A percentile compares a stretch with the other conserved stretches of the same genome.
Conservation (phyloP, 2,797 vertebrate genomes). For the Paratrypauchen microcephalus region DNA sequence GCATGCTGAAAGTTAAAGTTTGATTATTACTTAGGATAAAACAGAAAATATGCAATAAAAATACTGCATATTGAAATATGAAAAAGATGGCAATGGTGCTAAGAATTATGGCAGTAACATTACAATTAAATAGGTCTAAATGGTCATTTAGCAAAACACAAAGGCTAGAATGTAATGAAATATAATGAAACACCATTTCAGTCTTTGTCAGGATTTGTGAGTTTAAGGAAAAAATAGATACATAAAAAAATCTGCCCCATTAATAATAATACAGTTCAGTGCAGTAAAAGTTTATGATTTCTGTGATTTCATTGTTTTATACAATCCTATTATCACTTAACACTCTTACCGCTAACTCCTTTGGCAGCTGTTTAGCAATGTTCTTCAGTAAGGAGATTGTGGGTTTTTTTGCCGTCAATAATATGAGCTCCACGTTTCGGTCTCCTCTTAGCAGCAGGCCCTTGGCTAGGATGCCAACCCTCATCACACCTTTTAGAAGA, state of each 20-base stretch:
- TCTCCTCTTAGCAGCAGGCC: constrained; percentile 85
- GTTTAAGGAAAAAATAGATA: not conserved
- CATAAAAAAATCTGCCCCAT: too few species aligned
- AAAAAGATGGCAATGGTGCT: not conserved
- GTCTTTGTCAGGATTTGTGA: not conserved
- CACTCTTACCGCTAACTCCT: constrained; percentile 77
- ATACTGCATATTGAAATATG: not conserved
- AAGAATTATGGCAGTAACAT: not conserved
- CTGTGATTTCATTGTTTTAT: not conserved
- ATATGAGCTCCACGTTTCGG: constrained; percentile 79
- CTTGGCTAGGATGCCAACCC: constrained; percentile 84
- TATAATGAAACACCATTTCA: not conserved
- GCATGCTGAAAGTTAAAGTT: constrained; percentile 4
- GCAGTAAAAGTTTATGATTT: not conserved
- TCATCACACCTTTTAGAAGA: constrained; percentile 84
- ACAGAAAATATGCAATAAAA: not conserved
- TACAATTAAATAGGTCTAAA: not conserved
- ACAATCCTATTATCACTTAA: not conserved
- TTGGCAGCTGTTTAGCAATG: constrained; percentile 78
- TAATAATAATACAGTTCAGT: not conserved
- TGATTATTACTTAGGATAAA: constrained; percentile 2
- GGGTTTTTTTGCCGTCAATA: constrained; percentile 84
- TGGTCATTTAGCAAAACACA: not conserved
- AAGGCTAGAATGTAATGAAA: not conserved
- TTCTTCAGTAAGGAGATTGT: constrained; percentile 71